Evolutionary conservation across 2,113 vertebrate species (phyloP), one percentile per base, ranked within the genome.

Genomic region (Manacus vitellinus): DNA sequence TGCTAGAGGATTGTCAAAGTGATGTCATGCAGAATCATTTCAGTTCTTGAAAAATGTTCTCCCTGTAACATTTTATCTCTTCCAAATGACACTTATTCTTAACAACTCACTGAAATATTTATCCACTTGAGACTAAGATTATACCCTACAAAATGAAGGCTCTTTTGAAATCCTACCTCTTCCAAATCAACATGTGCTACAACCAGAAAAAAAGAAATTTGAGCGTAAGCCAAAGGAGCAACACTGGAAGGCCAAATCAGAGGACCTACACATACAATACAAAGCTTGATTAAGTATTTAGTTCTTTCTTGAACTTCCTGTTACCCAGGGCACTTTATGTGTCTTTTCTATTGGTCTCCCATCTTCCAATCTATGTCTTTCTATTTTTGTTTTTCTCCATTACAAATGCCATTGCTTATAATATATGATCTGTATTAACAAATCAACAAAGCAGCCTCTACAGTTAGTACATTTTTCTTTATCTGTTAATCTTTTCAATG

Each of bases 251-350:
- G 41, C 54, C 65, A 51, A 89, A 82, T 46, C 92, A 89, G 41
- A 95, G 47, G 77, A 83, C 66, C 68, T 43, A 49, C 8, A 10
- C 56, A 82, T 89, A 41, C 39, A 41, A 41, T 41, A 41, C 89
- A 91, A 87, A 78, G 27, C 47, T 77, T 93, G 88, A 90, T 93
- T 94, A 94, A 92, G 91, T 90, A 85, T 94, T 97, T 90, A 92
- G 67, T 66, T 70, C 31, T 55, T 54, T 80, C 46, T 49, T 83
- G 73, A 77, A 72, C 41, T 85, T 49, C 39, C 4, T 43, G 23
- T 47, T 85, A 74, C 51, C 52, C 13, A 15, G 49, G 33, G 78
- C 49, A 80, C 11, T 91, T 86, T 28, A 59, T 66, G 17, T 73
- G 25, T 73, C 25, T 12, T 62, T 89, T 79, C 84, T 84, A 83